Conservation (phyloP, 2,797 vertebrate genomes). For the Lacerta bilineata region DNA sequence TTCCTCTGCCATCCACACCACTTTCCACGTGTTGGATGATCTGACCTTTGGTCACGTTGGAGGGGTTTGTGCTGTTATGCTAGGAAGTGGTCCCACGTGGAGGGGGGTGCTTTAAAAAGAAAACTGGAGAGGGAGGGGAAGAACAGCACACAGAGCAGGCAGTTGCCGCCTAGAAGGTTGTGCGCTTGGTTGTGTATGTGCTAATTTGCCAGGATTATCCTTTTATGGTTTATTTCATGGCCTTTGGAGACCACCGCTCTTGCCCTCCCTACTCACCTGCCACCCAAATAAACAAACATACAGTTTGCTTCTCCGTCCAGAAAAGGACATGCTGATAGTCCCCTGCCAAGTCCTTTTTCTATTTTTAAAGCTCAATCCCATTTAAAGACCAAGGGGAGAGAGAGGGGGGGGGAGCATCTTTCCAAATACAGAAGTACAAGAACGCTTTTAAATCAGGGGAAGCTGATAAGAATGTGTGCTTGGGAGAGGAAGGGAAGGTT, state of each 20-base stretch:
- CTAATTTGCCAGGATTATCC: slow-evolving; percentile 9
- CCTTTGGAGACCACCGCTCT: background rate
- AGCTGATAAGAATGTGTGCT: background rate
- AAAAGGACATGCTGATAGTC: background rate
- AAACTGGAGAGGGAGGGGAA: no score
- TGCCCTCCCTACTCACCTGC: background rate
- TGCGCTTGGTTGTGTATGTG: no score
- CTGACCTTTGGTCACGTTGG: slow-evolving; percentile 47
- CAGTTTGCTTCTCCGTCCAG: slow-evolving; percentile 2
- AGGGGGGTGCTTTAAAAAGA: slow-evolving; percentile 30
- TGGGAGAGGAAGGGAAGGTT: no score
- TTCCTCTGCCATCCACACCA: background rate
- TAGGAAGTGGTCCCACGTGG: background rate
- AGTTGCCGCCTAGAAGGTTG: background rate
- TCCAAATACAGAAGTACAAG: slow-evolving; percentile 3
- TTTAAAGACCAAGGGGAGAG: slow-evolving; percentile 13
- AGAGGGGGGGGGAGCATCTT: background rate
- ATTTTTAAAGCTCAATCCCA: slow-evolving; percentile 39
- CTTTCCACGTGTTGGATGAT: background rate
- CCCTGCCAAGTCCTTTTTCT: slow-evolving; percentile 22
- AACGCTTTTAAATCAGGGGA: background rate
- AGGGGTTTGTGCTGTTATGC: slow-evolving; percentile 9
- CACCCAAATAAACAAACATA: slow-evolving; percentile 9
- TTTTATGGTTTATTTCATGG: background rate
- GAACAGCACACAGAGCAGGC: background rate